These are phyloP conservation scores for Fregetta grallaria DNA, from an alignment of 2,113 vertebrate genomes.

Conservation along the genomic window DNA sequence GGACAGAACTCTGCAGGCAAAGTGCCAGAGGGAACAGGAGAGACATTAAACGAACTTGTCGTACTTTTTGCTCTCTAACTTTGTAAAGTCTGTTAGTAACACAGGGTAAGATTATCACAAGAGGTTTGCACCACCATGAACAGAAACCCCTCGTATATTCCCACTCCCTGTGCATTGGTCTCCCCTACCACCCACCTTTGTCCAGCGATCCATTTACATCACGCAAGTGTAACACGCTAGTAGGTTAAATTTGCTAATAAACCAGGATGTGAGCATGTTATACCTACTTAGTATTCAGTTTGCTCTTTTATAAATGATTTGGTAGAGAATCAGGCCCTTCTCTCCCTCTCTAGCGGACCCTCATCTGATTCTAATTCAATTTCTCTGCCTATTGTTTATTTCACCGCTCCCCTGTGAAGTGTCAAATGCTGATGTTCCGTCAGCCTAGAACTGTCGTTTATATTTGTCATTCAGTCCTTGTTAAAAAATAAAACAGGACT, in stretches of 20 bases:
- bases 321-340: conserved; percentile 40
- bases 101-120: background rate
- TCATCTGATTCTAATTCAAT: conserved; percentile 85
- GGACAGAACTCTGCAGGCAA: background rate
- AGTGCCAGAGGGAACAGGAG: background rate
- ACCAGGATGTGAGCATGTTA: conserved; percentile 3
- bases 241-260: conserved; percentile 15
- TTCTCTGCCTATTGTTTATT: conserved; percentile 87
- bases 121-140: background rate
- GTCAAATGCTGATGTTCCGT: conserved; percentile 87
- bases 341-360: conserved; percentile 64
- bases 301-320: conserved; percentile 43
- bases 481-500: conserved; percentile 84
- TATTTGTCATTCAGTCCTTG: conserved; percentile 93
- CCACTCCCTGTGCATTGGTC: background rate
- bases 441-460: conserved; percentile 86
- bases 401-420: conserved; percentile 87
- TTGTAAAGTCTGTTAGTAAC: background rate
- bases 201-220: background rate
- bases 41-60: background rate
- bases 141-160: background rate
- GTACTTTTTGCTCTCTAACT: background rate
- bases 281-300: conserved; percentile 45
- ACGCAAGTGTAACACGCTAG: background rate
- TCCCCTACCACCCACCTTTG: background rate